Evolutionary conservation across 1,140 invertebrate genomes (phyloP).

Genomic region (Lucilia cuprina): DNA sequence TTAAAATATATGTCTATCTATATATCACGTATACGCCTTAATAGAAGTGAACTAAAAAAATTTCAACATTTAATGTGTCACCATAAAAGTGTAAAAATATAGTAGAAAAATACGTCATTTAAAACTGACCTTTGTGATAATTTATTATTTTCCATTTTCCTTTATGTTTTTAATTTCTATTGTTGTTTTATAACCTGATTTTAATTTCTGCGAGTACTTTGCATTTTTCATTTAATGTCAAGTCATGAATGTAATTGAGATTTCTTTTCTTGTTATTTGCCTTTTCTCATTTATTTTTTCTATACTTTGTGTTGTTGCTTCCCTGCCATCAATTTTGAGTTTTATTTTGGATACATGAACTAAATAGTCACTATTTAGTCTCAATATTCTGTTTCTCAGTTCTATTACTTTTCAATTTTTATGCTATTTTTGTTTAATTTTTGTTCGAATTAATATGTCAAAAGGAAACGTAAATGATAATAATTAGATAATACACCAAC

Average conservation of each 20-base stretch:
- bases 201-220: background rate
- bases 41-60: too few species aligned
- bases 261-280: background rate
- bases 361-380: too few species aligned
- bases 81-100: background rate
- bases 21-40: background rate
- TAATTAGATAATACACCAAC: too few species aligned
- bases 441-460: too few species aligned
- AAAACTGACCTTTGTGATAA: background rate
- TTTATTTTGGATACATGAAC: too few species aligned
- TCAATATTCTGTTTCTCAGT: too few species aligned
- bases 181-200: background rate
- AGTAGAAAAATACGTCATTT: background rate
- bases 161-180: background rate
- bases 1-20: background rate
- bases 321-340: too few species aligned
- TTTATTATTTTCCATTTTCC: background rate
- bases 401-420: too few species aligned
- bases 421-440: too few species aligned
- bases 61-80: background rate
- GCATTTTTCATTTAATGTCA: background rate
- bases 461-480: too few species aligned
- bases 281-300: background rate
- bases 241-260: slow-evolving; percentile 13
- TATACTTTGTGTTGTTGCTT: background rate